These are phyloP conservation scores for Coregonus sp. DNA, from an alignment of 2,797 vertebrate species.

Conservation along the genomic window DNA sequence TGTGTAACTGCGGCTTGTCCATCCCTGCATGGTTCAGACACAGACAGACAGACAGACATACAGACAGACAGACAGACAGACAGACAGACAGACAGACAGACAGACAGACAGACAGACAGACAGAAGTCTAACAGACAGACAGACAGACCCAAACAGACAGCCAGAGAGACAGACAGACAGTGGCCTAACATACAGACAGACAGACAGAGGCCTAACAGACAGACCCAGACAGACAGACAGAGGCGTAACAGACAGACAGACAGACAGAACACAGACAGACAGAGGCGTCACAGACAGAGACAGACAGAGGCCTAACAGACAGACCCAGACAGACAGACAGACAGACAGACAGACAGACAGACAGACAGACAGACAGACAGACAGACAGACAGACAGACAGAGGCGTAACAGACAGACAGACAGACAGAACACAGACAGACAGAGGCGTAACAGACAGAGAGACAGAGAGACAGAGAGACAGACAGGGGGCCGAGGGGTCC, in stretches of 20 bases:
- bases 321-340: background rate
- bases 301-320: background rate
- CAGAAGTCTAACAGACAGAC: background rate
- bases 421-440: slow-evolving; percentile 1
- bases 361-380: background rate
- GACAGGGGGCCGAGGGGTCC: slow-evolving; percentile 34
- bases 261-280: no score
- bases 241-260: no score
- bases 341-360: background rate
- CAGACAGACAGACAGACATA: slow-evolving; percentile 3
- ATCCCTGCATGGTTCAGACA: background rate
- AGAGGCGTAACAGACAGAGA: background rate
- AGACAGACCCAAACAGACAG: background rate
- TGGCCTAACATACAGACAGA: background rate
- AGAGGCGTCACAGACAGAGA: background rate
- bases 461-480: slow-evolving; percentile 55
- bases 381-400: slow-evolving; percentile 6
- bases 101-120: slow-evolving; percentile 1
- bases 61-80: background rate
- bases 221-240: background rate
- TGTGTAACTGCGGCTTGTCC: slow-evolving; percentile 6
- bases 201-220: background rate
- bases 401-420: background rate
- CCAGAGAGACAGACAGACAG: background rate
- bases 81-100: background rate